Evolutionary conservation across 2,113 vertebrate species (phyloP), one percentile per base, ranked within the genome.

Genomic region (Camelus dromedarius): DNA sequence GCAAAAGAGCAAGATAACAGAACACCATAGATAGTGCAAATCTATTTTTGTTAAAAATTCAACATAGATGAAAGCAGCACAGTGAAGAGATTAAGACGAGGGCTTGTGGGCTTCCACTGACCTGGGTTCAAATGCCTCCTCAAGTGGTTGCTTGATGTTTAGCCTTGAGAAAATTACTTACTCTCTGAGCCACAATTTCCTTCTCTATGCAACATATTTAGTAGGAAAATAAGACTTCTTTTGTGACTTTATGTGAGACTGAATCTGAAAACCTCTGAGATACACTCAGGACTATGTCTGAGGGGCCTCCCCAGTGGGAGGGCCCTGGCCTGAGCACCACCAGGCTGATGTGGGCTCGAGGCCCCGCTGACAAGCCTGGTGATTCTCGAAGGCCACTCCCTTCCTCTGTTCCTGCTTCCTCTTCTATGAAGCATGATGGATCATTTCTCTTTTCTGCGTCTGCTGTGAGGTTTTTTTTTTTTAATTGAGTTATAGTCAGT

Each of bases 291-390:
- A 64, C 19, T 30, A 9, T 64, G 67, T 56, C 50, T 22, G 22
- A 30, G 26, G 22, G 8, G 3, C 26, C 22, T 18, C 26, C 20
- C 46, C 56, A 66, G 22, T 9, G 22, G 66, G 9, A 42, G 26
- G 3, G 6, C 28, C 11, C 81, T 89, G 73, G 19, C 56, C 54
- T 46, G 46, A 50, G 12, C 18, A n/a, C 38, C 58, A 52, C 38
- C 58, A 52, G 60, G 58, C n/a, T 56, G 38, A 62, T 26, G 30
- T 72, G 42, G 42, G n/a, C 11, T 52, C 54, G 22, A 22, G 30
- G 56, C 12, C 9, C 0, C 0, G 32, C 13, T 1, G 12, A 52
- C 18, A 48, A 35, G 35, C 26, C 58, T 64, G 32, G 8, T 50
- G 24, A 30, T 70, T 77, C 52, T 19, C 19, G 18, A 38, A 38